Base-by-base conservation (phyloP, 2,888 invertebrate species). In the Hirtodrosophila histrioides region DNA sequence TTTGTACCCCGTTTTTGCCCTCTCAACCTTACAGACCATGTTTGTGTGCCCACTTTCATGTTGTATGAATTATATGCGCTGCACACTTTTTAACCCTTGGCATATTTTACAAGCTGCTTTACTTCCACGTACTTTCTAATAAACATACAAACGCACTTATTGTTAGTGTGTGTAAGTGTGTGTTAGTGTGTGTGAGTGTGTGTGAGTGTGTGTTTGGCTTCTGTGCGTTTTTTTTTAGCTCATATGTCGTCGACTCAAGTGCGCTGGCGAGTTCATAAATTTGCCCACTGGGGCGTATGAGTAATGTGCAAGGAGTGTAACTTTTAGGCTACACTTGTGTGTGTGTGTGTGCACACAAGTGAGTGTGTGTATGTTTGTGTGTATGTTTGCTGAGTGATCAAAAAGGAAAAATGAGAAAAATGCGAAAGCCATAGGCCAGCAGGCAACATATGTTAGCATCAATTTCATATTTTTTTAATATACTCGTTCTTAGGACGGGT, bases 261-360 rank as follows among this genome's bases (percentile, higher is more conserved):
- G 80, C 67, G 65, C 69, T 54, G 67, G 86, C 71, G 84, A 84
- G 86, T 84, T 86, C 88, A 84, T 84, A 84, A 84, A 84, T 84
- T 88, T 88, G 87, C 82, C 87, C 88, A 84, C 88, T 86, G 84
- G 89, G 88, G 86, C 79, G 86, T 78, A 77, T 79, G 84, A 86
- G 78, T 80, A 84, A 89, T 88, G 79, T 81, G 75, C 76, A 75
- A 67, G 81, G 63, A 77, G 81, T 80, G 81, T 76, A 81, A 69
- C 75, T 70, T 70, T 58, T 48, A 57, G 61, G 49, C 43, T 36
- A 24, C 11, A 60, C 41, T 50, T 53, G 53, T 58, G 35, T 56
- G 27, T 56, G 12, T 61, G 40, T 31, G 51, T 43, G 35, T 40
- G 44, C 9, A 46, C 43, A 29, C 46, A 49, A 44, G 37, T 33